Evolutionary conservation across 2,113 vertebrate genomes (phyloP).

Genomic region (Crotalus helleri): DNA sequence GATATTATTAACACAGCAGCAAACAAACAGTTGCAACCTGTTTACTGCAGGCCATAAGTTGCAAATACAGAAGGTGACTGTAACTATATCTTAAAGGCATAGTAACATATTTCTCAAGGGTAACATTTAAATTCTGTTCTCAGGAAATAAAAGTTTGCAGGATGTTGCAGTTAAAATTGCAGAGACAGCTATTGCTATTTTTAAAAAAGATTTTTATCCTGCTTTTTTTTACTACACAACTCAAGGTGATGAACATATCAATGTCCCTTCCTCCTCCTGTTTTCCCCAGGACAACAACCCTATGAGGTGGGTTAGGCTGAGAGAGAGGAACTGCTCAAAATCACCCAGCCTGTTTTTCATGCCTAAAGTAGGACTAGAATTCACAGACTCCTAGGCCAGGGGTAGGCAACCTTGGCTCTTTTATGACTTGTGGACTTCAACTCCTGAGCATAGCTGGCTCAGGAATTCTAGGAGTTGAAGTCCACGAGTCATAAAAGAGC

Average conservation of each 20-base stretch:
- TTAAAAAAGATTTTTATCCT: background rate
- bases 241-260: background rate
- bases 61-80: background rate
- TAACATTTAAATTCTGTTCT: background rate
- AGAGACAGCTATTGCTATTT: background rate
- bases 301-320: background rate
- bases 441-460: no score
- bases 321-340: background rate
- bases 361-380: background rate
- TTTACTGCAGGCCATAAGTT: background rate
- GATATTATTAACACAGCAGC: background rate
- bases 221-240: no score
- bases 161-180: background rate
- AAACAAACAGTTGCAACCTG: background rate
- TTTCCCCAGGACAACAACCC: background rate
- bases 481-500: no score
- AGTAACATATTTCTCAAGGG: background rate
- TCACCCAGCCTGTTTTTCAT: background rate
- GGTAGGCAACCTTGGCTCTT: no score
- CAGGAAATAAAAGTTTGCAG: background rate
- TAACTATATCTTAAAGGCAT: background rate
- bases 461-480: no score
- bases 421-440: no score
- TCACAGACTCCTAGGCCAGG: background rate
- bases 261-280: background rate